These are phyloP conservation scores for Daptonema setosum DNA, from an alignment of 2,888 invertebrate genomes.

Conservation along the genomic window DNA sequence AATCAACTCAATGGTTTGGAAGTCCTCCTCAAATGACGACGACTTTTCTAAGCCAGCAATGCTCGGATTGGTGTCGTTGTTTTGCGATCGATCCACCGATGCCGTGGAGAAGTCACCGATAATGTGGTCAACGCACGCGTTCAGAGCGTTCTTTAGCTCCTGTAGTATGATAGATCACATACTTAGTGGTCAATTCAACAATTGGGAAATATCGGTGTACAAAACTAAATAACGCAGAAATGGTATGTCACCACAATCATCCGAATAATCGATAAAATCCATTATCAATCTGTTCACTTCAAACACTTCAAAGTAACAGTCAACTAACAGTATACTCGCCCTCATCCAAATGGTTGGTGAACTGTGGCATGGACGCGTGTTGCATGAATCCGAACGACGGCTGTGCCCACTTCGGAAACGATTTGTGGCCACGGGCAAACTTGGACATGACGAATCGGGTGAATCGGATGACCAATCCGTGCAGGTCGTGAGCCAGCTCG, in stretches of 20 bases:
- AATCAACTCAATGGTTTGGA: no score
- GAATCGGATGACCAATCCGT: background rate
- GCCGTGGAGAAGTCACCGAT: slow-evolving; percentile 37
- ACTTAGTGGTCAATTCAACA: no score
- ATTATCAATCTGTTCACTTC: no score
- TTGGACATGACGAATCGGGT: background rate
- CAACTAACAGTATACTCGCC: background rate
- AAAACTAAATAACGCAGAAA: no score
- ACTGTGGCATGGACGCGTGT: slow-evolving; percentile 25
- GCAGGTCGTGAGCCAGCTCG: background rate
- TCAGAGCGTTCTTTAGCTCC: slow-evolving; percentile 51
- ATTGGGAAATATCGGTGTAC: no score
- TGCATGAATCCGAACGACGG: slow-evolving; percentile 29
- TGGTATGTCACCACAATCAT: no score
- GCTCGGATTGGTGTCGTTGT: background rate
- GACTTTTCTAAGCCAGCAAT: no score
- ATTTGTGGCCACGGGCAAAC: slow-evolving; percentile 3
- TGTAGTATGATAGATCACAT: slow-evolving; percentile 11
- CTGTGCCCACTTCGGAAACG: slow-evolving; percentile 27
- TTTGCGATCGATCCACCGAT: background rate
- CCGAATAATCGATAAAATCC: no score
- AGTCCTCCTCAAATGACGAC: no score
- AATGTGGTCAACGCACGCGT: slow-evolving; percentile 64
- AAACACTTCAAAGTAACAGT: background rate
- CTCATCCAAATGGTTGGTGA: slow-evolving; percentile 18